Evolutionary conservation across 2,113 vertebrate genomes (phyloP).

Genomic region (Cyprinus carpio): DNA sequence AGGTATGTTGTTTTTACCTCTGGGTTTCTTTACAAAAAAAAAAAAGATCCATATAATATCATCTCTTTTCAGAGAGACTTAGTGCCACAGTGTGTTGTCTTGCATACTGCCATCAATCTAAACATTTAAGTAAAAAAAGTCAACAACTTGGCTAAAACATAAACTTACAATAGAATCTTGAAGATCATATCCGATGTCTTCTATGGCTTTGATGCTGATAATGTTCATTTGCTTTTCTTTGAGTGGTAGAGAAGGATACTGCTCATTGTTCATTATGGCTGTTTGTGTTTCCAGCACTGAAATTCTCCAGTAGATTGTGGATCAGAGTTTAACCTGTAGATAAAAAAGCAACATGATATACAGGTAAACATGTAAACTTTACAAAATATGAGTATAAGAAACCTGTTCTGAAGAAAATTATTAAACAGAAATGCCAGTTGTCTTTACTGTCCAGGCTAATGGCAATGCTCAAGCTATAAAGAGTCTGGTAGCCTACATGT

Average conservation of each 20-base stretch:
- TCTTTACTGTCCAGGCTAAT: too few species aligned
- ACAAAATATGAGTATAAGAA: not conserved
- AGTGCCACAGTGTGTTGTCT: not conserved
- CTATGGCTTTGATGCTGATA: conserved; percentile 80
- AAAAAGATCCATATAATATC: not conserved
- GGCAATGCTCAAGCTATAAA: too few species aligned
- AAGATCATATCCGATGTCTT: conserved; percentile 78
- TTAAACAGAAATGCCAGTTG: too few species aligned
- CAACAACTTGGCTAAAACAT: not conserved
- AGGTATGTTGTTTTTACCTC: not conserved
- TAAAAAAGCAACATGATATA: conserved; percentile 9
- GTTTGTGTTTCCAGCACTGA: not conserved
- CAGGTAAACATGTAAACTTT: not conserved
- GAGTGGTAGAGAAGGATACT: conserved; percentile 65
- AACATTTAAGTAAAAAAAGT: not conserved
- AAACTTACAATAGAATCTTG: conserved; percentile 75
- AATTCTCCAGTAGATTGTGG: conserved; percentile 10
- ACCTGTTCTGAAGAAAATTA: not conserved
- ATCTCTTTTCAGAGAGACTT: not conserved
- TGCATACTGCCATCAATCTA: not conserved
- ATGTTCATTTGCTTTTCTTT: conserved; percentile 78
- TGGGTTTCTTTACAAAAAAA: not conserved
- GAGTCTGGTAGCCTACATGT: too few species aligned
- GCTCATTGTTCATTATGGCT: conserved; percentile 72
- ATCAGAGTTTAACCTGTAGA: conserved; percentile 43